phyloP scores from a whole-genome alignment of 1,140 invertebrate genomes.

The Paralvinella palmiformis region DNA sequence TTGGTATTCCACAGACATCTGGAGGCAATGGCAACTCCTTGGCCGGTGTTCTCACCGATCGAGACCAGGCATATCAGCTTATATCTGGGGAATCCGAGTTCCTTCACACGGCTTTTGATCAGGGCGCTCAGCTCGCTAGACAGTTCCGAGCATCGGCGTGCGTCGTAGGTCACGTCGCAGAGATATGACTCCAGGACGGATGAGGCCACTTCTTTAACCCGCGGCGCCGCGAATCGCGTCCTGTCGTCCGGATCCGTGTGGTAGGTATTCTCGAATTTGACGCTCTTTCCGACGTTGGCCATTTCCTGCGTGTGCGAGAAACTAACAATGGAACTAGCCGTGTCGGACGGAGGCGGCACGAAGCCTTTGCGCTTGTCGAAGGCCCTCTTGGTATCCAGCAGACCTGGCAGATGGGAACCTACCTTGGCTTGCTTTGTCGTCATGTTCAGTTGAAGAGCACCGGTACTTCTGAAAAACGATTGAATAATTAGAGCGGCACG shows the following conservation, averaged over 20 bases:
- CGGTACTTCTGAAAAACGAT: too few species aligned
- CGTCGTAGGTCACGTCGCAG: background rate
- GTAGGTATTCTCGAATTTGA: conserved; percentile 26
- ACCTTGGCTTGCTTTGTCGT: too few species aligned
- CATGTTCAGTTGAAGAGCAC: too few species aligned
- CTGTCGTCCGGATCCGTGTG: conserved; percentile 22
- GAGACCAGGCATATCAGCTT: conserved; percentile 34
- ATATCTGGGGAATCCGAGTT: conserved; percentile 32
- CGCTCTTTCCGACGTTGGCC: background rate
- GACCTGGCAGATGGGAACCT: too few species aligned
- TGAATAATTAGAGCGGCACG: too few species aligned
- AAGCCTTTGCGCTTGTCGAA: too few species aligned
- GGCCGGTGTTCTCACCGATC: conserved; percentile 33
- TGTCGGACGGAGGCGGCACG: too few species aligned
- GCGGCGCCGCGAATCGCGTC: conserved; percentile 20
- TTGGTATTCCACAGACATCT: conserved; percentile 37
- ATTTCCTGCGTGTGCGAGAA: too few species aligned
- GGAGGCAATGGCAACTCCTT: conserved; percentile 33
- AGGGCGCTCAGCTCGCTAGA: conserved; percentile 28
- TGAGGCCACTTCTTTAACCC: conserved; percentile 25
- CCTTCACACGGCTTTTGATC: conserved; percentile 33
- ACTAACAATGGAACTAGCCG: too few species aligned
- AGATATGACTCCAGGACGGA: conserved; percentile 21
- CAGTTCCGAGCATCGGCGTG: background rate
- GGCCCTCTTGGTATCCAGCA: too few species aligned